Percentiles rank a stretch among this genome's conserved stretches.
phyloP scores from a whole-genome alignment of 2,113 vertebrate species.

The Puma concolor region DNA sequence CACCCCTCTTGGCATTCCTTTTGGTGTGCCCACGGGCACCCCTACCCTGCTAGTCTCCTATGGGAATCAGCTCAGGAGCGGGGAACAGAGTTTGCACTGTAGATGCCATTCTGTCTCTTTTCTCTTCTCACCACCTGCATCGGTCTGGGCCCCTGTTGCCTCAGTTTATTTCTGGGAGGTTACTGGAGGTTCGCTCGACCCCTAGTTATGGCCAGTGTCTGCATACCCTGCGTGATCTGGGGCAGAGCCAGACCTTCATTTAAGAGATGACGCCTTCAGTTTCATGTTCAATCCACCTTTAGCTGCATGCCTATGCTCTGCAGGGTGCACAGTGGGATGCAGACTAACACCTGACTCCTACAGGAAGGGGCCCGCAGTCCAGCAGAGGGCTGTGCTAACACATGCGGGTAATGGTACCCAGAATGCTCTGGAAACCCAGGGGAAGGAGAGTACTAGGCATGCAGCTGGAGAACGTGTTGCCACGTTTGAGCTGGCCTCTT shows the following conservation, averaged over 20 bases:
- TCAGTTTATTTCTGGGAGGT: background rate
- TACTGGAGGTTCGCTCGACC: background rate
- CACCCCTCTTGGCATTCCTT: background rate
- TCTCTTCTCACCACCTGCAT: background rate
- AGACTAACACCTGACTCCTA: background rate
- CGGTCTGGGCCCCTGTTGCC: background rate
- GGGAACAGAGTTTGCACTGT: background rate
- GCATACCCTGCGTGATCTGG: background rate
- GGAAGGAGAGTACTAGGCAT: background rate
- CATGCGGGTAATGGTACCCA: background rate
- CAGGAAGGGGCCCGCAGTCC: background rate
- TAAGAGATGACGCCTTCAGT: background rate
- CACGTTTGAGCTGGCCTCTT: background rate
- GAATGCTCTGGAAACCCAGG: background rate
- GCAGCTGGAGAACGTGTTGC: background rate
- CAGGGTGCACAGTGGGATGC: background rate
- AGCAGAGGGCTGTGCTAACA: background rate
- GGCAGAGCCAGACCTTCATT: background rate
- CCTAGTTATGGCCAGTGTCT: background rate
- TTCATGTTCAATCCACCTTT: background rate
- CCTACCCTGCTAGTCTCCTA: background rate
- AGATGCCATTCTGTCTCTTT: background rate
- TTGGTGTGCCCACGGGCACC: background rate
- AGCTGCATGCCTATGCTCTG: background rate
- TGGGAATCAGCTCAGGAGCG: background rate